phyloP scores from a whole-genome alignment of 1,140 invertebrate species.

The Neodiprion fabricii region DNA sequence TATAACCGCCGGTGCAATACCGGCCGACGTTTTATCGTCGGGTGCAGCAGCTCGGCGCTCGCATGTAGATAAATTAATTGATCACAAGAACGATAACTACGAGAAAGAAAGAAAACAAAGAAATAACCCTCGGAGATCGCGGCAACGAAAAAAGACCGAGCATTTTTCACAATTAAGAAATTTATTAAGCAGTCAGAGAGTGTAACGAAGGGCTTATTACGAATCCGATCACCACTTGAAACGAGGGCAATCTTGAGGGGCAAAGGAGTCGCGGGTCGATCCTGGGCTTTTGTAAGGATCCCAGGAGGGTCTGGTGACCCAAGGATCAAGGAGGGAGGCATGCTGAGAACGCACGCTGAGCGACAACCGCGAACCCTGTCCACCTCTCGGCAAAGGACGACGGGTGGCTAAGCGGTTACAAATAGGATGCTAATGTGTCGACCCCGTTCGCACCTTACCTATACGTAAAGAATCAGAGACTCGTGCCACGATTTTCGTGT shows the following conservation, averaged over 20 bases:
- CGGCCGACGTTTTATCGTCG: neutral
- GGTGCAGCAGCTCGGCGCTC: neutral
- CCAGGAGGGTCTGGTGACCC: too few relatives aligned
- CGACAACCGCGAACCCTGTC: slow-evolving; percentile 32
- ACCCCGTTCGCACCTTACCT: neutral
- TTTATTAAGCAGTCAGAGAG: too few relatives aligned
- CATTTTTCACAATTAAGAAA: too few relatives aligned
- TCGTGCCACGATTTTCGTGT: too few relatives aligned
- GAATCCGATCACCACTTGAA: too few relatives aligned
- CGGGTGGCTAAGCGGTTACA: slow-evolving; percentile 50
- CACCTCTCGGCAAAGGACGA: slow-evolving; percentile 37
- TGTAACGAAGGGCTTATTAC: too few relatives aligned
- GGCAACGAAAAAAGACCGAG: too few relatives aligned
- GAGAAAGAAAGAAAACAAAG: neutral
- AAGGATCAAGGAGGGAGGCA: neutral
- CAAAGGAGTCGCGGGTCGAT: slow-evolving; percentile 15
- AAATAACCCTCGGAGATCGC: neutral
- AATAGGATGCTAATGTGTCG: slow-evolving; percentile 48
- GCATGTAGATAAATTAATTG: neutral
- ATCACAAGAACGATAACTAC: neutral
- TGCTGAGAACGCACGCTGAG: slow-evolving; percentile 11
- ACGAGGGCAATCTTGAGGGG: too few relatives aligned
- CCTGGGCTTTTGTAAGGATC: neutral
- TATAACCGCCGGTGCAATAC: neutral
- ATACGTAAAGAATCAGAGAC: too few relatives aligned